Base-by-base conservation (phyloP, 2,888 invertebrate species). In the Idaea biselata region DNA sequence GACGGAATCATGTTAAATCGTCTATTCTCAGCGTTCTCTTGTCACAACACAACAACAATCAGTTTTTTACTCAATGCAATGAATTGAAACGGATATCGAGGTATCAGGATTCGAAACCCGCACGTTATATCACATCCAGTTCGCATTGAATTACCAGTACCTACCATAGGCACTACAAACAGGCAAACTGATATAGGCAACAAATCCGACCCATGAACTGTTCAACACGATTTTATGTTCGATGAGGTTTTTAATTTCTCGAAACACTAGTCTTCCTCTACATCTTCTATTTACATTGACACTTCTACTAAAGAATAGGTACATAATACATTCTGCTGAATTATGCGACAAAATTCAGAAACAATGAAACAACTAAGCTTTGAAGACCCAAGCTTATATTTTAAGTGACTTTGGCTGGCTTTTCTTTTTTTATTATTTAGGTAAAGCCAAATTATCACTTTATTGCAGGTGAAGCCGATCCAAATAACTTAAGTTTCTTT, bases 1-100 rank as follows among this genome's bases (percentile, higher is more conserved):
- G 80, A 86, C 84, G 84, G 86, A 86, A 84, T 84, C 86, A 81
- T 86, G 88, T 85, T 85, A 89, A 87, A 82, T 84, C 81, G 82
- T 73, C 81, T 80, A 84, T 86, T 87, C 85, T 83, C 84, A 84
- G 77, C 78, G 73, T 75, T 81, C 79, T 77, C 80, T 75, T 87
- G 88, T 88, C 89, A 88, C 82, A 89, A 88, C 89, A 88, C 82
- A 89, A 88, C 84, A 83, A 73, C 73, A 71, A 72, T 75, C 71
- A 73, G 70, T 72, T 76, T 74, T 78, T 79, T 71, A 71, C 75
- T 72, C 69, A 74, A 77, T 79, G 77, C 73, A 76, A 80, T 80
- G 80, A 78, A 84, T 87, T 82, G 81, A 84, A 87, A 86, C 79
- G 82, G 84, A 88, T 86, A 88, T 87, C 83, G 84, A 86, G 79